phyloP scores from a whole-genome alignment of 2,113 vertebrate genomes.

The Gambusia holbrooki region DNA sequence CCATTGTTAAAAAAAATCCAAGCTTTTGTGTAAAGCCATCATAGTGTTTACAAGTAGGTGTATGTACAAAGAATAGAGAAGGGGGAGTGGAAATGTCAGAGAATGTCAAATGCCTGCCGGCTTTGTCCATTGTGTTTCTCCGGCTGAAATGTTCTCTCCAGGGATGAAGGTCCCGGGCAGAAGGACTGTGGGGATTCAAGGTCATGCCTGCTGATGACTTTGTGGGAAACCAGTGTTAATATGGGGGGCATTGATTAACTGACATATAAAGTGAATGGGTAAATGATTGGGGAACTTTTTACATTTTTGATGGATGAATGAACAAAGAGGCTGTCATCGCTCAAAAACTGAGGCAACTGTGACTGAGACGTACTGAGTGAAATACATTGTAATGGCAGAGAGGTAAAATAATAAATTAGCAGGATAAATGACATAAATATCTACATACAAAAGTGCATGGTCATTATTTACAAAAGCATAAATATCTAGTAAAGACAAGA shows the following conservation, averaged over 20 bases:
- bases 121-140: constrained; percentile 65
- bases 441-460: background rate
- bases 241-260: constrained; percentile 18
- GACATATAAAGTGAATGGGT: constrained; percentile 20
- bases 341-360: background rate
- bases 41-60: constrained; percentile 77
- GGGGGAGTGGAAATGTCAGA: constrained; percentile 78
- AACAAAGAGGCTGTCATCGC: background rate
- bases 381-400: background rate
- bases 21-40: constrained; percentile 76
- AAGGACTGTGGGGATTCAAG: constrained; percentile 55
- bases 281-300: constrained; percentile 15
- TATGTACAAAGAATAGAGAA: constrained; percentile 71
- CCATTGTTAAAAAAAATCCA: constrained; percentile 63
- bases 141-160: constrained; percentile 66
- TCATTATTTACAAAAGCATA: background rate
- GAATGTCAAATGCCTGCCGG: constrained; percentile 82
- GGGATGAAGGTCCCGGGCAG: constrained; percentile 58
- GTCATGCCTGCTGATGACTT: constrained; percentile 60
- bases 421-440: background rate
- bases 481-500: background rate
- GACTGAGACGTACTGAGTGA: background rate
- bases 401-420: constrained; percentile 12
- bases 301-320: constrained; percentile 22
- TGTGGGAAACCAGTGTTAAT: constrained; percentile 28